A percentile compares a stretch with the other conserved stretches of the same genome.
Conservation (phyloP, 2,113 vertebrate species). For the Progne subis region DNA sequence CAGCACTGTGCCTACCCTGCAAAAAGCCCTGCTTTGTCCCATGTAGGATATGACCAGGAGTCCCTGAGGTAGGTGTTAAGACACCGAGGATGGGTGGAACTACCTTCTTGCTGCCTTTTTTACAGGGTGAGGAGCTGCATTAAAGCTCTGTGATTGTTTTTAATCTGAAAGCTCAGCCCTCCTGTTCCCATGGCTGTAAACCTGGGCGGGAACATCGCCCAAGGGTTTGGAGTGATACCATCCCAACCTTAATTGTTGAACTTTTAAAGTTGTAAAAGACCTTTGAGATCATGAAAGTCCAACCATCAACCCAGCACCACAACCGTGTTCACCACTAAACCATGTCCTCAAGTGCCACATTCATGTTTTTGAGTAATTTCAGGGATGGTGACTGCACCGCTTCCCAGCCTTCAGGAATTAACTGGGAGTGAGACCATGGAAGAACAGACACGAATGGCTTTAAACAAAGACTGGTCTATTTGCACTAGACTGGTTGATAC, state of each 20-base stretch:
- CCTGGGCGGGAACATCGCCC: neutral
- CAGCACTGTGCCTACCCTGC: accelerated
- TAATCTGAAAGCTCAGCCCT: neutral
- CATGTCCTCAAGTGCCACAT: neutral
- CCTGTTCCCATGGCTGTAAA: accelerated
- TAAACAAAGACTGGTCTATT: constrained; percentile 65
- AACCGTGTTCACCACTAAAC: neutral
- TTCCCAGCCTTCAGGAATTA: neutral
- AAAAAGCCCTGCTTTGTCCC: neutral
- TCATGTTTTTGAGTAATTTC: neutral
- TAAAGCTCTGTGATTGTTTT: neutral
- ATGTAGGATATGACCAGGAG: accelerated
- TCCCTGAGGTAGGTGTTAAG: accelerated
- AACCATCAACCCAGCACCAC: neutral
- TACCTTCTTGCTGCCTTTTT: accelerated
- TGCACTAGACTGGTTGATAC: constrained; percentile 35
- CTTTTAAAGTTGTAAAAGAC: neutral
- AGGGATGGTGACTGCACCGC: neutral
- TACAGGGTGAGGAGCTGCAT: too few relatives aligned
- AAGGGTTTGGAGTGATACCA: neutral
- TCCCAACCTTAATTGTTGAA: neutral
- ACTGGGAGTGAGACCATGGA: neutral
- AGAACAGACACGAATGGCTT: constrained; percentile 45
- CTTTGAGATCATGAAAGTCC: neutral
- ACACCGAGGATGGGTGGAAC: accelerated